phyloP scores from a whole-genome alignment of 2,888 invertebrate genomes.

The Thecocarcelia acutangulata region DNA sequence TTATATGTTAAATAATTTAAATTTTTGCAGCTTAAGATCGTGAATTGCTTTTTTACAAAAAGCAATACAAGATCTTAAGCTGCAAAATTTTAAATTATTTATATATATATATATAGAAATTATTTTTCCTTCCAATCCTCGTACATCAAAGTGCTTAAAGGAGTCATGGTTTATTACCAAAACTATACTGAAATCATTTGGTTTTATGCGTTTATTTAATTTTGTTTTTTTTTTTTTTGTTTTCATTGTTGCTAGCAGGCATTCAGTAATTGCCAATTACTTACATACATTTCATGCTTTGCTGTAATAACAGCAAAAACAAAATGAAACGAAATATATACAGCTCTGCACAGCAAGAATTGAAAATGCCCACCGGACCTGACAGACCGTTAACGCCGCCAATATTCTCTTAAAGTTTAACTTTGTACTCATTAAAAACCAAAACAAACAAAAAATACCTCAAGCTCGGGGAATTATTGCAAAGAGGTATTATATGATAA shows the following conservation, averaged over 20 bases:
- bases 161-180: slow-evolving; percentile 17
- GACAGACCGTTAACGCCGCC: slow-evolving; percentile 61
- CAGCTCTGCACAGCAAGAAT: slow-evolving; percentile 46
- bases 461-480: no score
- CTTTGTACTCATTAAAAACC: background rate
- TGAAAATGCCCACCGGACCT: slow-evolving; percentile 54
- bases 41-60: no score
- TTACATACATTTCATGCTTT: slow-evolving; percentile 17
- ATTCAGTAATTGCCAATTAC: slow-evolving; percentile 75
- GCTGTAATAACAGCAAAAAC: background rate
- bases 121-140: slow-evolving; percentile 4
- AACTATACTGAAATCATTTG: slow-evolving; percentile 27
- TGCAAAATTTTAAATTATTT: no score
- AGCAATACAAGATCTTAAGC: no score
- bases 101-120: no score
- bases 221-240: background rate
- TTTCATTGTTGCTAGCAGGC: slow-evolving; percentile 63
- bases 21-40: no score
- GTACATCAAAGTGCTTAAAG: slow-evolving; percentile 1
- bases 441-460: no score
- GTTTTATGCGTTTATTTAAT: background rate
- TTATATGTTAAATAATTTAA: no score
- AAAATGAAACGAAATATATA: slow-evolving; percentile 17
- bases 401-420: slow-evolving; percentile 9
- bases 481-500: no score